Evolutionary conservation across 2,797 vertebrate species (phyloP).

Genomic region (Hypotaenidia okinawae): DNA sequence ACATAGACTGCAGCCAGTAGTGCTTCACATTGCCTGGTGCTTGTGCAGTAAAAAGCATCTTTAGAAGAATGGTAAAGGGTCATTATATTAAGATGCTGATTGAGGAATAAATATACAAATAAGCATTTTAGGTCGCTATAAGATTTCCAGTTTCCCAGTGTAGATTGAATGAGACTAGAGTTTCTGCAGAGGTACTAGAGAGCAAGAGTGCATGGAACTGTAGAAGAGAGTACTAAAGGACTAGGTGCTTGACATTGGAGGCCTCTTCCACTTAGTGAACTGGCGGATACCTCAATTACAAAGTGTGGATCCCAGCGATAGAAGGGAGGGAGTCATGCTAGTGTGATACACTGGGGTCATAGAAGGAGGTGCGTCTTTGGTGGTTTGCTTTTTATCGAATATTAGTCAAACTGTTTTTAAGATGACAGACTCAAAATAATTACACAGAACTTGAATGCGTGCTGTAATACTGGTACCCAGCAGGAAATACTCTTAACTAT

Average conservation of each 20-base stretch:
- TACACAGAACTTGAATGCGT: neutral
- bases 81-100: neutral
- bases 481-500: neutral
- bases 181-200: neutral
- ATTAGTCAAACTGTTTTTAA: neutral
- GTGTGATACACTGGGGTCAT: neutral
- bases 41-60: neutral
- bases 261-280: neutral
- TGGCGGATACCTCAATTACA: too few relatives aligned
- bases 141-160: neutral
- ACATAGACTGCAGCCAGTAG: neutral
- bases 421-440: neutral
- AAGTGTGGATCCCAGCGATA: neutral
- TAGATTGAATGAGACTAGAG: neutral
- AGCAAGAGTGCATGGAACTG: neutral
- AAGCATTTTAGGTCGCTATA: too few relatives aligned
- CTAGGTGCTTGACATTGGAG: neutral
- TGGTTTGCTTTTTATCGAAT: neutral
- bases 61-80: neutral
- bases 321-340: neutral
- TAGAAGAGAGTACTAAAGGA: neutral
- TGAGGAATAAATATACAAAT: neutral
- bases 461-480: neutral
- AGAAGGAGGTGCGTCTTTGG: neutral
- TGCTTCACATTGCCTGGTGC: accelerated